Evolutionary conservation across 2,113 vertebrate species (phyloP).

Genomic region (Centropristis striata): DNA sequence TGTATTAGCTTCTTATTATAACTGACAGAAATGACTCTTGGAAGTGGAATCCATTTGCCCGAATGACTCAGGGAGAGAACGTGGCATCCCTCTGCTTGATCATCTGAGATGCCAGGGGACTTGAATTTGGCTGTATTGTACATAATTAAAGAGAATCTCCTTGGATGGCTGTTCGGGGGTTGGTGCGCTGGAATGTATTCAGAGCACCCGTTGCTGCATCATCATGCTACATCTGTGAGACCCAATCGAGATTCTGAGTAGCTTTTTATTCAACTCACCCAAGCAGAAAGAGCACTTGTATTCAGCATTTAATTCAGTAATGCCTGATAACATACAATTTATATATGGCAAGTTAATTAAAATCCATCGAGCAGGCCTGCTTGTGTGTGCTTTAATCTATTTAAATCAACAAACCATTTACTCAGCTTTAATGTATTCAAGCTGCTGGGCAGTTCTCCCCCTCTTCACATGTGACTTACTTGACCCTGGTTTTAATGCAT

Average conservation of each 20-base stretch:
- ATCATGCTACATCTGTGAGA: conserved; percentile 58
- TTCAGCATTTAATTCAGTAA: conserved; percentile 81
- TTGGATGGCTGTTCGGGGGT: conserved; percentile 47
- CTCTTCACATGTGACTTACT: conserved; percentile 69
- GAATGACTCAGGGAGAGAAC: conserved; percentile 64
- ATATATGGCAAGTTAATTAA: conserved; percentile 87
- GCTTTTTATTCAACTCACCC: conserved; percentile 79
- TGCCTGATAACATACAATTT: conserved; percentile 83
- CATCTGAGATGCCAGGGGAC: conserved; percentile 63
- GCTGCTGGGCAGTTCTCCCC: conserved; percentile 59
- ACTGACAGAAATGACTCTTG: conserved; percentile 77
- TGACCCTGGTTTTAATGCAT: conserved; percentile 79
- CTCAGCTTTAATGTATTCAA: conserved; percentile 78
- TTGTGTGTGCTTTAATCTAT: conserved; percentile 80
- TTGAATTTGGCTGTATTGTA: conserved; percentile 66
- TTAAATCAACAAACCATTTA: conserved; percentile 84
- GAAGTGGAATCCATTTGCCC: conserved; percentile 76
- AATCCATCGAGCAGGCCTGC: conserved; percentile 77
- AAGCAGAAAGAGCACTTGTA: conserved; percentile 80
- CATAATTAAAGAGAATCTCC: conserved; percentile 78
- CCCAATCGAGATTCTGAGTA: conserved; percentile 67
- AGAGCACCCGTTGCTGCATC: conserved; percentile 45
- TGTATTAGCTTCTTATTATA: conserved; percentile 80
- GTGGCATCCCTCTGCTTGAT: conserved; percentile 68
- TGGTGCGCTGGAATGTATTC: conserved; percentile 44